These are phyloP conservation scores for Lepidonotus clava DNA, from an alignment of 2,888 invertebrate genomes.

Conservation along the genomic window DNA sequence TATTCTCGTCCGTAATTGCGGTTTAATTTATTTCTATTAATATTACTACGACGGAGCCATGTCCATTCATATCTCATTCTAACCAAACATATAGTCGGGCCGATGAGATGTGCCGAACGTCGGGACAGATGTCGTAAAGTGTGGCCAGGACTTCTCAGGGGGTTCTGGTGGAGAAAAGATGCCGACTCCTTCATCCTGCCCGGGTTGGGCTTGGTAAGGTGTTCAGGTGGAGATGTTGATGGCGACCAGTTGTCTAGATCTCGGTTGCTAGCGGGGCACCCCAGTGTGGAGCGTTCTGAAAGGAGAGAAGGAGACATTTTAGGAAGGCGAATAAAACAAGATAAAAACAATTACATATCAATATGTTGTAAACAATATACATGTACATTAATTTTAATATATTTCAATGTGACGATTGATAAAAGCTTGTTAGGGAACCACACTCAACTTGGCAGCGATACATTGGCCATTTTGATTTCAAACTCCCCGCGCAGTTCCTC, in stretches of 20 bases:
- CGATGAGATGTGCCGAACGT: neutral
- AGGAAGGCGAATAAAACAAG: neutral
- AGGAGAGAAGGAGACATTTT: neutral
- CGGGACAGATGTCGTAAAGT: neutral
- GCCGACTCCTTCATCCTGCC: neutral
- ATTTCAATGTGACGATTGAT: too few relatives aligned
- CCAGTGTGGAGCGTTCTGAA: constrained; percentile 33
- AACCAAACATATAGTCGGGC: neutral
- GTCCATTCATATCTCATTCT: neutral
- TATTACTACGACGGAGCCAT: neutral
- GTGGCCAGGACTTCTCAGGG: neutral
- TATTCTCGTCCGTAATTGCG: constrained; percentile 30
- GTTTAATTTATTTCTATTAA: constrained; percentile 10
- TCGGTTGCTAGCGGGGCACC: constrained; percentile 37
- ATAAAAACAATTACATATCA: neutral
- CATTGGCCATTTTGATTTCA: neutral
- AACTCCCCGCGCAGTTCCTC: neutral
- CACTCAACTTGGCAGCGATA: neutral
- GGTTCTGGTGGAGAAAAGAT: neutral
- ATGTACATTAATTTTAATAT: too few relatives aligned
- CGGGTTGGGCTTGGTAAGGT: neutral
- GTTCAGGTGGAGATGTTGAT: neutral
- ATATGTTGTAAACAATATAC: neutral
- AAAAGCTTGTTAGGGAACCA: too few relatives aligned
- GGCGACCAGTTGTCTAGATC: neutral